These are phyloP conservation scores for Drosophila robusta DNA, from an alignment of 2,888 invertebrate genomes.

Conservation along the genomic window DNA sequence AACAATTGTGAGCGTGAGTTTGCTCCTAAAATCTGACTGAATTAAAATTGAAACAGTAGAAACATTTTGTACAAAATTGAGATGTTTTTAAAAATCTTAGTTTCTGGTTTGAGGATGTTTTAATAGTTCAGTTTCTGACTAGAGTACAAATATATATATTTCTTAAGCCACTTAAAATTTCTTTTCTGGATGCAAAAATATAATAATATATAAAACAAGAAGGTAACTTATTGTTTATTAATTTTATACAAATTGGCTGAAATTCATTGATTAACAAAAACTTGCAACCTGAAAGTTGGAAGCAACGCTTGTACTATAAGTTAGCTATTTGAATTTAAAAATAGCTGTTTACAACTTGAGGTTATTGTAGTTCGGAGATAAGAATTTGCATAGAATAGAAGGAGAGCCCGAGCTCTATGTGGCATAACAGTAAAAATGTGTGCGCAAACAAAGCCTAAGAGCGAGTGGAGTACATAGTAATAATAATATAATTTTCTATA, in stretches of 20 bases:
- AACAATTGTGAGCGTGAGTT: too few species aligned
- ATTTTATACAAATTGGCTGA: neutral
- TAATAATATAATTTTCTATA: constrained; percentile 80
- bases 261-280: neutral
- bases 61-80: too few species aligned
- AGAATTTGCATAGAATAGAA: constrained; percentile 34
- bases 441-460: constrained; percentile 53
- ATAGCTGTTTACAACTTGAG: constrained; percentile 1
- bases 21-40: too few species aligned
- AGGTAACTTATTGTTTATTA: too few species aligned
- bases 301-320: neutral
- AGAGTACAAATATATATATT: too few species aligned
- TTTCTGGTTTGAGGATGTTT: too few species aligned
- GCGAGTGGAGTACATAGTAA: constrained; percentile 74
- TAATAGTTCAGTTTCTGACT: too few species aligned
- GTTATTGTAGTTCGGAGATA: constrained; percentile 19
- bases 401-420: constrained; percentile 23
- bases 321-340: neutral
- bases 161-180: too few species aligned
- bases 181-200: too few species aligned
- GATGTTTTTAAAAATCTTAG: too few species aligned
- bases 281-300: neutral
- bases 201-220: too few species aligned
- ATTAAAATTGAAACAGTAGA: too few species aligned
- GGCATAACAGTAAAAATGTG: constrained; percentile 69